Percentiles rank a stretch among this genome's conserved stretches.
Evolutionary conservation across 1,140 invertebrate genomes (phyloP).

Genomic region (Homarus americanus): DNA sequence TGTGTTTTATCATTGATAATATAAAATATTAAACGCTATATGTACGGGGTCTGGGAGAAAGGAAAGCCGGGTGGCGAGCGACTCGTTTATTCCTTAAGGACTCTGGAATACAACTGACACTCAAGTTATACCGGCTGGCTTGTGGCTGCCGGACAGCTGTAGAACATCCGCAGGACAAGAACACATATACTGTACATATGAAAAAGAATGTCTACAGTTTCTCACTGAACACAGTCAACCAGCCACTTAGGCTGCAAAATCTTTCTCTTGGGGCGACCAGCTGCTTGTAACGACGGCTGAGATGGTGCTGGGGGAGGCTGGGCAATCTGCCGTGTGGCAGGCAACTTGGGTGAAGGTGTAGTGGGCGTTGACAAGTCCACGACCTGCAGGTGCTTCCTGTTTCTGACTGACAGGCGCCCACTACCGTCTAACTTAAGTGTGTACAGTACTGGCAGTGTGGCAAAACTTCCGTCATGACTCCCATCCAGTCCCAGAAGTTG

Average conservation of each 20-base stretch:
- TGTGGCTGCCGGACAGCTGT: too few species aligned
- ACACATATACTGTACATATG: background rate
- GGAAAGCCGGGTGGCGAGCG: too few species aligned
- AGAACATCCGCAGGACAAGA: too few species aligned
- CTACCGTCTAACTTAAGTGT: conserved; percentile 15
- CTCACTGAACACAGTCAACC: background rate
- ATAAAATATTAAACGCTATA: too few species aligned
- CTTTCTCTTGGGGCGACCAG: background rate
- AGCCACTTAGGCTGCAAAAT: background rate
- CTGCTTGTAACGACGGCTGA: too few species aligned
- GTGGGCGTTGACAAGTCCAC: too few species aligned
- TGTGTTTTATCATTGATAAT: too few species aligned
- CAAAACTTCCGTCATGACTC: background rate
- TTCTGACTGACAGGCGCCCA: background rate
- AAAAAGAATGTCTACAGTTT: background rate
- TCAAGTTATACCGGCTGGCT: too few species aligned
- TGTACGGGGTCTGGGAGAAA: too few species aligned
- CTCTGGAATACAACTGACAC: too few species aligned
- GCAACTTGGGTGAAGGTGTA: background rate
- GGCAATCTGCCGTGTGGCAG: background rate
- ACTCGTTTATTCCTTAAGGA: too few species aligned
- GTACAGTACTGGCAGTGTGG: conserved; percentile 40
- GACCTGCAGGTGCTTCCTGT: background rate
- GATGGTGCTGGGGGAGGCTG: background rate
- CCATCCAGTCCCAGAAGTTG: background rate